These are phyloP conservation scores for Pao palembangensis DNA, from an alignment of 2,113 vertebrate genomes.

Conservation along the genomic window DNA sequence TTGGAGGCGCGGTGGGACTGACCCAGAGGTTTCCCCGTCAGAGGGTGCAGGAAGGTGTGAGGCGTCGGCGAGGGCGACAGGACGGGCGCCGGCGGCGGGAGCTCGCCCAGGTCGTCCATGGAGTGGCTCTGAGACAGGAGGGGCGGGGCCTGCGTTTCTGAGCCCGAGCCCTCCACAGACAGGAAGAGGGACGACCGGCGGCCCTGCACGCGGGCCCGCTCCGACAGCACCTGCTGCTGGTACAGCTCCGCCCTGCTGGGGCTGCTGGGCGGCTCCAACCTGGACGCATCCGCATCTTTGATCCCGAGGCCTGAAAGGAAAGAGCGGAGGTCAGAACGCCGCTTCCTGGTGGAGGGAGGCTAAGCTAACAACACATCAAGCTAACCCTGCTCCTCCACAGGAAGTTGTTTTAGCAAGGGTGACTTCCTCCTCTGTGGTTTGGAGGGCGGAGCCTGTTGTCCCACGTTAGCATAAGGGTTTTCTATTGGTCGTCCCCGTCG, in stretches of 20 bases:
- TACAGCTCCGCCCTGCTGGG: constrained; percentile 83
- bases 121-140: constrained; percentile 91
- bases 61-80: constrained; percentile 82
- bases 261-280: constrained; percentile 73
- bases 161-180: constrained; percentile 86
- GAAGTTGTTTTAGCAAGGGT: constrained; percentile 94
- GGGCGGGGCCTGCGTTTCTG: constrained; percentile 77
- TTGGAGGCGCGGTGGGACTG: not conserved
- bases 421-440: constrained; percentile 97
- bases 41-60: constrained; percentile 93
- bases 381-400: constrained; percentile 70
- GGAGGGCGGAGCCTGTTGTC: constrained; percentile 86
- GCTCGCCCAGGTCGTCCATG: constrained; percentile 89
- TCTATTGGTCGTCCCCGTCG: constrained; percentile 85
- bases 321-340: too few relatives aligned
- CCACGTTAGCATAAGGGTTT: constrained; percentile 96
- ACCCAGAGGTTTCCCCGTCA: constrained; percentile 90
- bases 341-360: too few relatives aligned
- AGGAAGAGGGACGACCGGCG: constrained; percentile 93
- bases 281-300: constrained; percentile 54
- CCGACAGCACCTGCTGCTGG: constrained; percentile 79
- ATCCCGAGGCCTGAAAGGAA: constrained; percentile 38
- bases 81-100: constrained; percentile 90
- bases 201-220: constrained; percentile 74
- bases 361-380: not conserved